Evolutionary conservation across 2,888 invertebrate genomes (phyloP).

Genomic region (Nomada goodeniana): DNA sequence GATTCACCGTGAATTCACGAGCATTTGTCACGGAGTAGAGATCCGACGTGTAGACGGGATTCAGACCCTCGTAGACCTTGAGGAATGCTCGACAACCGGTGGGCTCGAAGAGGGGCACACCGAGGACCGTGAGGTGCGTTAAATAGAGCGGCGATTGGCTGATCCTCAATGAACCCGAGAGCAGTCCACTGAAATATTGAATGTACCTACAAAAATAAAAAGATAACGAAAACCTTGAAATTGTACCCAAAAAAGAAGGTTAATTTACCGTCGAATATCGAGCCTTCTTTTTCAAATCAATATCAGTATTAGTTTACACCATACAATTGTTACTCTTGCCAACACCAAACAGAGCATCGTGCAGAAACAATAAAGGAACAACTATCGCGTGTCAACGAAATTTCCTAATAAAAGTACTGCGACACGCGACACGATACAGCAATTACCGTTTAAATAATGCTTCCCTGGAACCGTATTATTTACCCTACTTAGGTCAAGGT

Average conservation of each 20-base stretch:
- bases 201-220: constrained; percentile 89
- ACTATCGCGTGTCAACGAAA: neutral
- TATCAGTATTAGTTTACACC: too few species aligned
- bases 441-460: constrained; percentile 19
- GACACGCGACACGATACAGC: constrained; percentile 9
- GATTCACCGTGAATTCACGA: constrained; percentile 89
- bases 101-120: constrained; percentile 90
- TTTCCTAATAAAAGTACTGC: constrained; percentile 4
- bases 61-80: constrained; percentile 96
- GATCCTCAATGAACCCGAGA: constrained; percentile 95
- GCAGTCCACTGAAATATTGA: constrained; percentile 95
- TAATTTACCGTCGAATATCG: neutral
- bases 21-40: constrained; percentile 85
- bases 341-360: too few species aligned
- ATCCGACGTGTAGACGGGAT: constrained; percentile 94
- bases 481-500: constrained; percentile 48
- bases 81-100: constrained; percentile 91
- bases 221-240: neutral
- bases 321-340: too few species aligned
- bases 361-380: too few species aligned
- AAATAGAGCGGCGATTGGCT: constrained; percentile 94
- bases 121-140: constrained; percentile 93
- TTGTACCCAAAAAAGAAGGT: neutral
- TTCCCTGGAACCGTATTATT: constrained; percentile 15
- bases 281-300: neutral